phyloP scores from a whole-genome alignment of 1,140 invertebrate genomes.

The Ptiloglossa arizonensis region DNA sequence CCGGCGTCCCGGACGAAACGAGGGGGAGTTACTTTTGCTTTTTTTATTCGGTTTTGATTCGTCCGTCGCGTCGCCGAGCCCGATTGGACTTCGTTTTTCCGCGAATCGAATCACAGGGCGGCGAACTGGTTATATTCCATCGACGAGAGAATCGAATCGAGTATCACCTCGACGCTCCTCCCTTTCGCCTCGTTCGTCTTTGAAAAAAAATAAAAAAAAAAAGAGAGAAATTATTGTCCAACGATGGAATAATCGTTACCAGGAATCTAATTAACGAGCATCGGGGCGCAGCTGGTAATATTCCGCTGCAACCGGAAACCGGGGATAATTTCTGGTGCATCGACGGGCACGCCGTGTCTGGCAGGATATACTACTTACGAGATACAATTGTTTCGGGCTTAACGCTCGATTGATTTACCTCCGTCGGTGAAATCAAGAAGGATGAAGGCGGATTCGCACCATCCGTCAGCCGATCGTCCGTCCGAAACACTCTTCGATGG shows the following conservation, averaged over 20 bases:
- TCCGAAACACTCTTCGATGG: no score
- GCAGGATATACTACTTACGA: slow-evolving; percentile 40
- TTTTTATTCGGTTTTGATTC: slow-evolving; percentile 24
- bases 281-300: slow-evolving; percentile 21
- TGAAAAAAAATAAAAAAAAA: no score
- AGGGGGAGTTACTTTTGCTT: slow-evolving; percentile 14
- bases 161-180: no score
- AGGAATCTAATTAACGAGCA: slow-evolving; percentile 40
- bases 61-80: no score
- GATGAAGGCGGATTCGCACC: background rate
- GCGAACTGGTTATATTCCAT: background rate
- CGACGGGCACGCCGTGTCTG: background rate
- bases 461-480: no score
- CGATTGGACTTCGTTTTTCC: background rate
- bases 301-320: slow-evolving; percentile 27
- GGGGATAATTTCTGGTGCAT: slow-evolving; percentile 40
- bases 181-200: no score
- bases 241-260: slow-evolving; percentile 17
- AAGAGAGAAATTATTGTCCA: background rate
- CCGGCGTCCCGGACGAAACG: background rate
- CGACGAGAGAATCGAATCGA: background rate
- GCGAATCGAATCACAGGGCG: background rate
- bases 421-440: background rate
- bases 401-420: slow-evolving; percentile 22
- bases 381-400: slow-evolving; percentile 23